Evolutionary conservation across 2,888 invertebrate genomes (phyloP).

Genomic region (Rotaria macrura): DNA sequence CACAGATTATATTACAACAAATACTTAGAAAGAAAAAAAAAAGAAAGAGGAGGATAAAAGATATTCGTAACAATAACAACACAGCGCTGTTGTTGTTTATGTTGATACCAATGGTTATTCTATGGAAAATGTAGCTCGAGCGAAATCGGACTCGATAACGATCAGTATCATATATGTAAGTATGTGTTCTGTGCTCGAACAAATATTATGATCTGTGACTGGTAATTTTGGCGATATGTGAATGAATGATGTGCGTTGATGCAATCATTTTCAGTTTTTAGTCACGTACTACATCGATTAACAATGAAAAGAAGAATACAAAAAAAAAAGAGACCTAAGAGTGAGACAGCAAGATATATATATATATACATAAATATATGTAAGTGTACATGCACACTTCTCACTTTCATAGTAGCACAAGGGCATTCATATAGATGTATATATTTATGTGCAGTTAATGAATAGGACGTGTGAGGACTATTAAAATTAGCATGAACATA

Average conservation of each 20-base stretch:
- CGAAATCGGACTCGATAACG: not conserved
- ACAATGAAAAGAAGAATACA: not conserved
- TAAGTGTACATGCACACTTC: not conserved
- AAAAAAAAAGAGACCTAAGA: not conserved
- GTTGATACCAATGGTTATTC: not conserved
- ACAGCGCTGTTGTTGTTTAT: not conserved
- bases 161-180: not conserved
- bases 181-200: not conserved
- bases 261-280: not conserved
- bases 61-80: not conserved
- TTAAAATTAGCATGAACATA: not conserved
- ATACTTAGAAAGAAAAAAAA: not conserved
- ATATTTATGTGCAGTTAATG: not conserved
- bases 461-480: not conserved
- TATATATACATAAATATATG: not conserved
- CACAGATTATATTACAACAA: not conserved
- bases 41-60: not conserved
- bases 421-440: not conserved
- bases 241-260: not conserved
- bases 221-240: not conserved
- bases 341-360: not conserved
- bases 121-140: not conserved
- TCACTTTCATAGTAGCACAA: not conserved
- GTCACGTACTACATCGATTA: not conserved
- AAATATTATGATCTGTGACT: not conserved